Conservation (phyloP, 2,888 invertebrate species). For the Eupithecia insigniata region DNA sequence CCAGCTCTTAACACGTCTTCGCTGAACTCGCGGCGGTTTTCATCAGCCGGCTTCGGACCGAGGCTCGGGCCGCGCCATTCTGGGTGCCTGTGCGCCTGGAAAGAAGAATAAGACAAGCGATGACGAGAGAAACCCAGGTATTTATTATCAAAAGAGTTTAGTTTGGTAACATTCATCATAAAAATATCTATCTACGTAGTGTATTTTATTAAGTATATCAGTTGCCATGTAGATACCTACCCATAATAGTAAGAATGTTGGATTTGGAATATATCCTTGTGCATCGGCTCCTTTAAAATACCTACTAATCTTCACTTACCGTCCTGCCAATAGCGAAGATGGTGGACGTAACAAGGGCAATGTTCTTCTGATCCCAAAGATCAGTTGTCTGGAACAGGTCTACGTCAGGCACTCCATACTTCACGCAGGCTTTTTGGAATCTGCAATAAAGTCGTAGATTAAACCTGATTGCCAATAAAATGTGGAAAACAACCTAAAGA, state of each 20-base stretch:
- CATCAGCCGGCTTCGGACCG: slow-evolving; percentile 94
- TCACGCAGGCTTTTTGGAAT: slow-evolving; percentile 92
- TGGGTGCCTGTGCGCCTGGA: slow-evolving; percentile 90
- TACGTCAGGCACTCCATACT: slow-evolving; percentile 92
- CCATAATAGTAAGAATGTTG: too few relatives aligned
- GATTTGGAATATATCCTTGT: too few relatives aligned
- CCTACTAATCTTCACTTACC: slow-evolving; percentile 74
- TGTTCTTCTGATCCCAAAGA: slow-evolving; percentile 95
- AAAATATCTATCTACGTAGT: too few relatives aligned
- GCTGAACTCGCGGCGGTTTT: slow-evolving; percentile 91
- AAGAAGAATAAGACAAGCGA: slow-evolving; percentile 33
- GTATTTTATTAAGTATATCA: too few relatives aligned
- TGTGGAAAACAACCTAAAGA: background rate
- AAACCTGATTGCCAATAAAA: background rate
- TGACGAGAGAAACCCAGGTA: background rate
- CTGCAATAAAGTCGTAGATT: slow-evolving; percentile 65
- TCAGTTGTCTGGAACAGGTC: slow-evolving; percentile 97
- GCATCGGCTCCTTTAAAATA: background rate
- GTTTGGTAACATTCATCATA: too few relatives aligned
- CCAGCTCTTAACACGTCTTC: slow-evolving; percentile 93
- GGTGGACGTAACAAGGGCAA: slow-evolving; percentile 93
- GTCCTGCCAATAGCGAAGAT: slow-evolving; percentile 95
- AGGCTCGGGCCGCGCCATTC: slow-evolving; percentile 92
- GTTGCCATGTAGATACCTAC: too few relatives aligned
- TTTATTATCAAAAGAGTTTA: background rate